phyloP scores from a whole-genome alignment of 2,888 invertebrate genomes.

The Nomada hirtipes region DNA sequence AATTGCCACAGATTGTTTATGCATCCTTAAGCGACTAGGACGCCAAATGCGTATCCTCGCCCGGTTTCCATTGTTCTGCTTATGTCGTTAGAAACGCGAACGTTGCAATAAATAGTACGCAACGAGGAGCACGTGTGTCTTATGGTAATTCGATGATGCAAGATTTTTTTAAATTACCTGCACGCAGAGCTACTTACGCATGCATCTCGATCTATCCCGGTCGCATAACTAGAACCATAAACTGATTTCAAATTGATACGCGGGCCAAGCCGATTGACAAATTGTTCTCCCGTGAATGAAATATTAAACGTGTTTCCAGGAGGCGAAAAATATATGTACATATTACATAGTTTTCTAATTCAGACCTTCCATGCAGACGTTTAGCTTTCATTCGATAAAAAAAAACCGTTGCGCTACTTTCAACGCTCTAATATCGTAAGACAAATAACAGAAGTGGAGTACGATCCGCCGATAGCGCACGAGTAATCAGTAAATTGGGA shows the following conservation, averaged over 20 bases:
- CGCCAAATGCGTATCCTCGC: neutral
- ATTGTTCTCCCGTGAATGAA: neutral
- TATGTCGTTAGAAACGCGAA: neutral
- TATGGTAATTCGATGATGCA: slow-evolving; percentile 55
- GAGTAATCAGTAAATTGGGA: neutral
- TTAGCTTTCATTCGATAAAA: neutral
- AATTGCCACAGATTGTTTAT: slow-evolving; percentile 4
- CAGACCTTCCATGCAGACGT: no score
- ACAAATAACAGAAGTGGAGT: neutral
- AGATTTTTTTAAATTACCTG: slow-evolving; percentile 48
- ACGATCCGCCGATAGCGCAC: neutral
- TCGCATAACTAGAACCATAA: slow-evolving; percentile 36
- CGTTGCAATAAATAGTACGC: neutral
- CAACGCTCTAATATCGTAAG: neutral
- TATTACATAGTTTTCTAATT: neutral
- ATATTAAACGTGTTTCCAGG: neutral
- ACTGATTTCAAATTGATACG: slow-evolving; percentile 26
- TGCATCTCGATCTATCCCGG: neutral
- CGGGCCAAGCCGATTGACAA: neutral
- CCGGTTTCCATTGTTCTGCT: slow-evolving; percentile 11
- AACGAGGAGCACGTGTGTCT: neutral
- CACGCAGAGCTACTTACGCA: neutral
- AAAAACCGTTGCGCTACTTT: neutral
- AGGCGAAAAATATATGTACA: no score
- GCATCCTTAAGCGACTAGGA: slow-evolving; percentile 3